Conservation (phyloP, 37 sponge, comb jelly and placozoan genomes). For the Crambe crambe region DNA sequence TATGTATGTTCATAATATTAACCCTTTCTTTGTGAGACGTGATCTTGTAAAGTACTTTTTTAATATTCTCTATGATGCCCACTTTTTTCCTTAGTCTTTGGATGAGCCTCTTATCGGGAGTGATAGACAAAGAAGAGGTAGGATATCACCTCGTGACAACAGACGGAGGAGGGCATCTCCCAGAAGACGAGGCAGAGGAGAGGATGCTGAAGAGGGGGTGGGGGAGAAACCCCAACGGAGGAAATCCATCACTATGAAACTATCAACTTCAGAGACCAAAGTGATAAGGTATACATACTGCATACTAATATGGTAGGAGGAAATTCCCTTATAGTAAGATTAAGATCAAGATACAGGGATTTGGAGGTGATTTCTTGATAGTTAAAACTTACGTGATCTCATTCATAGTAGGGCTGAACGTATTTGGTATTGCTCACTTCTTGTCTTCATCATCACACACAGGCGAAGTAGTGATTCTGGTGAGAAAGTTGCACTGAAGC, state of each 20-base stretch:
- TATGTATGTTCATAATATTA: too few species aligned
- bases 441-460: too few species aligned
- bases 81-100: background rate
- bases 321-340: too few species aligned
- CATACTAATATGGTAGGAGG: too few species aligned
- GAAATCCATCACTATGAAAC: background rate
- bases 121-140: background rate
- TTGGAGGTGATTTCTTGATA: too few species aligned
- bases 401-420: too few species aligned
- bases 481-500: background rate
- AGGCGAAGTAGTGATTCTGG: background rate
- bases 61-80: background rate
- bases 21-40: too few species aligned
- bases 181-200: background rate
- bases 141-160: too few species aligned
- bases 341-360: too few species aligned
- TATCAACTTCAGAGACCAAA: background rate
- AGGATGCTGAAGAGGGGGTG: background rate
- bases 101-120: background rate
- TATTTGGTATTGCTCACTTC: too few species aligned
- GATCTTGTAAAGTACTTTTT: too few species aligned
- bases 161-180: background rate
- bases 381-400: too few species aligned
- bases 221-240: background rate
- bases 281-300: background rate